phyloP scores from a whole-genome alignment of 2,797 vertebrate genomes.

The Phrynocephalus vlangalii region DNA sequence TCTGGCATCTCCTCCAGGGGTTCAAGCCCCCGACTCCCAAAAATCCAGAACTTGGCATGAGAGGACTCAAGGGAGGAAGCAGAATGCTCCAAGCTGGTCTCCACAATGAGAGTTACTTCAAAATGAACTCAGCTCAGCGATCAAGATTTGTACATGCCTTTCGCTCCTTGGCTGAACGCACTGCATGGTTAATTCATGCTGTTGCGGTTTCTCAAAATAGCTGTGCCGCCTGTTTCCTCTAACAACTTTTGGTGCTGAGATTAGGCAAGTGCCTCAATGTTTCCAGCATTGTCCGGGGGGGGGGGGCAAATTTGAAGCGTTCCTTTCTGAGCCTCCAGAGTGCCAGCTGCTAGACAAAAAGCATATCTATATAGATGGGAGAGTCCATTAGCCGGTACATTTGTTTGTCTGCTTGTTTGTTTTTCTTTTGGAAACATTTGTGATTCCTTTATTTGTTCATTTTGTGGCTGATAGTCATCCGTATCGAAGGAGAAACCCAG shows the following conservation, averaged over 20 bases:
- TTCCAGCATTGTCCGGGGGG: not conserved
- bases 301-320: not conserved
- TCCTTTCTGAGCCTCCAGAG: not conserved
- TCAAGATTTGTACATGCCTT: not conserved
- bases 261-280: not conserved
- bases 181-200: not conserved
- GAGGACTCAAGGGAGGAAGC: not conserved
- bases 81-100: not conserved
- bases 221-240: conserved; percentile 13
- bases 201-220: conserved; percentile 33
- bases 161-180: not conserved
- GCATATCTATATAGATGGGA: too few species aligned
- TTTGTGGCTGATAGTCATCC: too few species aligned
- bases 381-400: not conserved
- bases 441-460: not conserved
- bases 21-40: not conserved
- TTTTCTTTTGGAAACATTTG: not conserved
- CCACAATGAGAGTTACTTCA: not conserved
- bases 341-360: not conserved
- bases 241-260: not conserved
- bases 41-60: not conserved
- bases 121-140: not conserved
- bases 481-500: not conserved
- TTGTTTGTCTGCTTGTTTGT: not conserved
- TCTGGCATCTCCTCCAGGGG: not conserved